Evolutionary conservation across 2,113 vertebrate species (phyloP).

Genomic region (Corydoras maculifer): DNA sequence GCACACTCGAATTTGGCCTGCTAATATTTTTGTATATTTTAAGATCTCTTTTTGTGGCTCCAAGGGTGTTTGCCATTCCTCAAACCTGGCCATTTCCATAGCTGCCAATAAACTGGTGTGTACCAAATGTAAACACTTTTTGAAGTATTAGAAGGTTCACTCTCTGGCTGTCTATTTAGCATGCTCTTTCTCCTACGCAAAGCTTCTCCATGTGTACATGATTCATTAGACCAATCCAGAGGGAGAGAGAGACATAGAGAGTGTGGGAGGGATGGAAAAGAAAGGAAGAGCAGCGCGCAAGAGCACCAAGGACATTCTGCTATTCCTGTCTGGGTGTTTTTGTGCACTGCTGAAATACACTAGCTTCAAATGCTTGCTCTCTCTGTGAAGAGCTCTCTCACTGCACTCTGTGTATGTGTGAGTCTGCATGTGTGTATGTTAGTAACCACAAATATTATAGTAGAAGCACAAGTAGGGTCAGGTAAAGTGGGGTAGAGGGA

Average conservation of each 20-base stretch:
- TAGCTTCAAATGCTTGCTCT: slow-evolving; percentile 38
- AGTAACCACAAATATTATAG: slow-evolving; percentile 16
- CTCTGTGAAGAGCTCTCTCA: slow-evolving; percentile 10
- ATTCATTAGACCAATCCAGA: slow-evolving; percentile 34
- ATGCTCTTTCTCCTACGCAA: slow-evolving; percentile 42
- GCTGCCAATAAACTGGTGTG: slow-evolving; percentile 26
- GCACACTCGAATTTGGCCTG: no score
- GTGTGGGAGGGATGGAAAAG: slow-evolving; percentile 15
- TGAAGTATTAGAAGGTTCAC: slow-evolving; percentile 1
- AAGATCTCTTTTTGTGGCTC: neutral
- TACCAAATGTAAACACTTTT: slow-evolving; percentile 32
- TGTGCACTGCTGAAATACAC: slow-evolving; percentile 34
- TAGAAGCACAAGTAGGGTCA: slow-evolving; percentile 32
- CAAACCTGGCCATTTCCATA: slow-evolving; percentile 27
- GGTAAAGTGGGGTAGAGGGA: slow-evolving; percentile 35
- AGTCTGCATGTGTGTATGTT: slow-evolving; percentile 2
- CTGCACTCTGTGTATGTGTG: slow-evolving; percentile 18
- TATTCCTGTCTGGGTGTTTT: slow-evolving; percentile 48
- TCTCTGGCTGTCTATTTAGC: slow-evolving; percentile 24
- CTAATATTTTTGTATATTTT: neutral
- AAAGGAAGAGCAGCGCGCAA: slow-evolving; percentile 8
- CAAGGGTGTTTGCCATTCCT: slow-evolving; percentile 23
- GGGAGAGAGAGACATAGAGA: slow-evolving; percentile 15
- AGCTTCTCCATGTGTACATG: slow-evolving; percentile 37
- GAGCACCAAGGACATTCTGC: slow-evolving; percentile 31